phyloP scores from a whole-genome alignment of 1,140 invertebrate species.

The Temnothorax longispinosus region DNA sequence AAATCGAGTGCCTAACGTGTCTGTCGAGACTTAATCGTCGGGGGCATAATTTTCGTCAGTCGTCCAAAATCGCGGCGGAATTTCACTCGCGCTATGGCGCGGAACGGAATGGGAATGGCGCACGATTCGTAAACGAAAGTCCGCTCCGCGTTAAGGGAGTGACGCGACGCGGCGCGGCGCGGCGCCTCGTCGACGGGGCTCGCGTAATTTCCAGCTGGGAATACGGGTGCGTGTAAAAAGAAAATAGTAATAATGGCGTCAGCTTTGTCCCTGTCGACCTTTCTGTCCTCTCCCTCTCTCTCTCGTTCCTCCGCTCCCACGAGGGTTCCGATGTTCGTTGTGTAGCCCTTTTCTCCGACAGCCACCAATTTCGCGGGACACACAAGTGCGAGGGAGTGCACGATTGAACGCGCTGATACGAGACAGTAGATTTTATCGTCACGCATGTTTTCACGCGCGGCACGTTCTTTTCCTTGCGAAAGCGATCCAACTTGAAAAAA shows the following conservation, averaged over 20 bases:
- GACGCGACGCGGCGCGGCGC: conserved; percentile 10
- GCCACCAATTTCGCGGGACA: conserved; percentile 56
- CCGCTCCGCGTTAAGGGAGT: conserved; percentile 33
- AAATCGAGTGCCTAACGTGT: conserved; percentile 58
- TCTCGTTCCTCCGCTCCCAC: conserved; percentile 6
- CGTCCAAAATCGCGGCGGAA: conserved; percentile 51
- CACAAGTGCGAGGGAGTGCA: conserved; percentile 60
- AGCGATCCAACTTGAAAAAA: conserved; percentile 68
- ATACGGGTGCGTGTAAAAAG: conserved; percentile 65
- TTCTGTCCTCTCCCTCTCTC: conserved; percentile 24
- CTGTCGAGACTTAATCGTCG: conserved; percentile 59
- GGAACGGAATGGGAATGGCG: conserved; percentile 42
- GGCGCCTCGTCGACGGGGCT: conserved; percentile 31
- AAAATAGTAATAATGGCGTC: conserved; percentile 69
- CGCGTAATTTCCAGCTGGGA: conserved; percentile 69
- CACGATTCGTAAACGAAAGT: conserved; percentile 44
- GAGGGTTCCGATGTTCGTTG: conserved; percentile 47
- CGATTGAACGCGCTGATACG: conserved; percentile 68
- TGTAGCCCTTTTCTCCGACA: conserved; percentile 43
- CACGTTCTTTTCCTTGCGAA: conserved; percentile 74
- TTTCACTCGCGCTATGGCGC: conserved; percentile 31
- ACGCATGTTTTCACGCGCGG: conserved; percentile 55
- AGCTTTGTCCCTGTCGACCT: conserved; percentile 67
- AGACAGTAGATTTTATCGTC: conserved; percentile 73
- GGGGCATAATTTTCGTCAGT: conserved; percentile 54